These are phyloP conservation scores for Sipha maydis DNA, from an alignment of 2,888 invertebrate genomes.

Conservation along the genomic window DNA sequence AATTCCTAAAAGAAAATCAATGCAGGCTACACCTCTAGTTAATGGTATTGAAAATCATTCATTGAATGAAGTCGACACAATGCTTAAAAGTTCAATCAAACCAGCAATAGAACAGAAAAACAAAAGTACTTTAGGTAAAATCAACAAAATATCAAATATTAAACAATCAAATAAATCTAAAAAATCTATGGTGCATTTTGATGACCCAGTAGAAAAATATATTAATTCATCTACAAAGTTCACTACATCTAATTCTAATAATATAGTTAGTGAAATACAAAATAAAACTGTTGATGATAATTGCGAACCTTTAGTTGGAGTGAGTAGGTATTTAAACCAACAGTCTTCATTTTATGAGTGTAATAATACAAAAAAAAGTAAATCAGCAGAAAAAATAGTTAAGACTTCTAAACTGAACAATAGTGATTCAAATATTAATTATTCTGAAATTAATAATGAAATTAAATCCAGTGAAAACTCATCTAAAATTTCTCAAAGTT, in stretches of 20 bases:
- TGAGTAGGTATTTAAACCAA: slow-evolving; percentile 2
- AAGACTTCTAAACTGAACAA: slow-evolving; percentile 20
- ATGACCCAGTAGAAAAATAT: slow-evolving; percentile 39
- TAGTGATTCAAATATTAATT: slow-evolving; percentile 34
- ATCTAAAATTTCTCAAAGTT: not conserved
- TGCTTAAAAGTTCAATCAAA: not conserved
- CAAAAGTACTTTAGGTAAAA: not conserved
- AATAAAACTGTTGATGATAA: not conserved
- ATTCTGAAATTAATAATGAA: not conserved
- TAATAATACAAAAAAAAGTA: not conserved
- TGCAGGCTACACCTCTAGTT: not conserved
- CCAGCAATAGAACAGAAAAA: not conserved
- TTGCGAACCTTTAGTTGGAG: not conserved
- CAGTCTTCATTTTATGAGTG: not conserved
- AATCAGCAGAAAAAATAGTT: not conserved
- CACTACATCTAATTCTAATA: not conserved
- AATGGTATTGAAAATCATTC: not conserved
- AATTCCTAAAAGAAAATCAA: slow-evolving; percentile 39
- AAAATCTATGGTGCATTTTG: slow-evolving; percentile 53
- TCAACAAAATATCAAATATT: not conserved
- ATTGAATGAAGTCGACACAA: not conserved
- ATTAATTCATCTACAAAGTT: not conserved
- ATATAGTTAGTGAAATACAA: not conserved
- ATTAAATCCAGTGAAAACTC: not conserved
- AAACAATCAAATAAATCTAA: slow-evolving; percentile 14